These are phyloP conservation scores for Leptoclinus maculatus DNA, from an alignment of 2,797 vertebrate genomes.

Conservation along the genomic window DNA sequence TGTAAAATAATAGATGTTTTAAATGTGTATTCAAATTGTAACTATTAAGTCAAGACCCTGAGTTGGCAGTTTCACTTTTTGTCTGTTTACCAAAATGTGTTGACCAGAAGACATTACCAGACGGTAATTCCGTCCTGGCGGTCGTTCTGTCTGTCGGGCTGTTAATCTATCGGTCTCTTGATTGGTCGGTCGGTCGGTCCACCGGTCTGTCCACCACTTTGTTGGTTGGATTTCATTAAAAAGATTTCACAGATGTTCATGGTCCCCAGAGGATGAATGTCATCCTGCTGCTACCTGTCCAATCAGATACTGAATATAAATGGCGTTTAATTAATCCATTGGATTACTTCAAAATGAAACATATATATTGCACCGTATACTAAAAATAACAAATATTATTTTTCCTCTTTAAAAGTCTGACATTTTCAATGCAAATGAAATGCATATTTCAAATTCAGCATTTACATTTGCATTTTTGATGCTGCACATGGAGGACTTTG, in stretches of 20 bases:
- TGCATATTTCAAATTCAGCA: too few relatives aligned
- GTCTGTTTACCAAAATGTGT: not conserved
- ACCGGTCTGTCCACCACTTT: not conserved
- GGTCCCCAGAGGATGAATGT: slow-evolving; percentile 4
- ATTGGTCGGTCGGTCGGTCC: not conserved
- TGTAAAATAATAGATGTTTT: too few relatives aligned
- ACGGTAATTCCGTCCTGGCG: not conserved
- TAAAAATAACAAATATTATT: too few relatives aligned
- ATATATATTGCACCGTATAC: too few relatives aligned
- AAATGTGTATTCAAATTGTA: not conserved
- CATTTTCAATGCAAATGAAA: too few relatives aligned
- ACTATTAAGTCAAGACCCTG: not conserved
- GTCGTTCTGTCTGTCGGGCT: not conserved
- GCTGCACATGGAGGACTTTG: too few relatives aligned
- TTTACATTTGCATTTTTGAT: too few relatives aligned
- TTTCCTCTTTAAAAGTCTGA: too few relatives aligned
- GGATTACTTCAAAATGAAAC: too few relatives aligned
- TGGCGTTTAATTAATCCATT: too few relatives aligned
- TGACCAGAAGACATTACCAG: not conserved
- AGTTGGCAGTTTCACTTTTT: not conserved
- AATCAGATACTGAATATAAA: not conserved
- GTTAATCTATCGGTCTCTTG: too few relatives aligned
- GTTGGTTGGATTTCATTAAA: not conserved
- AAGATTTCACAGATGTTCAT: not conserved
- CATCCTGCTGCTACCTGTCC: not conserved